Percentiles rank a stretch among this genome's conserved stretches.
Conservation (phyloP, 92 coral and sea anemone genomes). For the Zoanthus gigantus region DNA sequence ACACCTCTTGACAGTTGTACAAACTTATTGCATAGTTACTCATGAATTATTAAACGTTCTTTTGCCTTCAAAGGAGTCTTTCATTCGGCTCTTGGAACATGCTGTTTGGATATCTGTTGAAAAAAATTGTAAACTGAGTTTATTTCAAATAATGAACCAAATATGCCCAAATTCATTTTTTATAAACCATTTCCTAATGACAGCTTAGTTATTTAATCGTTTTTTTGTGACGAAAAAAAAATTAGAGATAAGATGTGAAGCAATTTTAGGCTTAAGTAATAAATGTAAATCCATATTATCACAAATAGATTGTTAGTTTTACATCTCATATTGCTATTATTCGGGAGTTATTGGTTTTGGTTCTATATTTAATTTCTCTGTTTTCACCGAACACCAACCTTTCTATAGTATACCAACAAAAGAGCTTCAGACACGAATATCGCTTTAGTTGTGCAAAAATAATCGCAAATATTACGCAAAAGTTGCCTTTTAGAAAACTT, state of each 20-base stretch:
- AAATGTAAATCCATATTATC: background rate
- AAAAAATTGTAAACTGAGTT: background rate
- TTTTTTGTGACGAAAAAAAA: background rate
- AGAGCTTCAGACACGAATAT: background rate
- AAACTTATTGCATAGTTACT: constrained; percentile 10
- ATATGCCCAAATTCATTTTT: background rate
- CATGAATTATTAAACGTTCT: constrained; percentile 25
- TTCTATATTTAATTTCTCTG: background rate
- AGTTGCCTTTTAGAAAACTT: background rate
- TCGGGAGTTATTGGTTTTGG: background rate
- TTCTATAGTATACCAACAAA: background rate
- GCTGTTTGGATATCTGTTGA: background rate
- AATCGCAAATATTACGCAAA: no score
- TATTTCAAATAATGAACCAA: background rate
- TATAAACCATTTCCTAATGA: background rate
- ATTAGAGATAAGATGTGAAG: background rate
- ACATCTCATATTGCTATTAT: background rate
- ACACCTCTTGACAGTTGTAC: constrained; percentile 21
- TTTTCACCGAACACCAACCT: background rate
- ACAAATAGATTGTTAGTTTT: background rate
- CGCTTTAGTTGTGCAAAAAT: background rate
- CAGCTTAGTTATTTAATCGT: background rate
- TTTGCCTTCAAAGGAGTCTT: background rate
- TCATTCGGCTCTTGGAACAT: constrained; percentile 12
- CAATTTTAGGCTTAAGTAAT: background rate